Conservation (phyloP, 2,888 invertebrate genomes). For the Mechanitis messenoides region DNA sequence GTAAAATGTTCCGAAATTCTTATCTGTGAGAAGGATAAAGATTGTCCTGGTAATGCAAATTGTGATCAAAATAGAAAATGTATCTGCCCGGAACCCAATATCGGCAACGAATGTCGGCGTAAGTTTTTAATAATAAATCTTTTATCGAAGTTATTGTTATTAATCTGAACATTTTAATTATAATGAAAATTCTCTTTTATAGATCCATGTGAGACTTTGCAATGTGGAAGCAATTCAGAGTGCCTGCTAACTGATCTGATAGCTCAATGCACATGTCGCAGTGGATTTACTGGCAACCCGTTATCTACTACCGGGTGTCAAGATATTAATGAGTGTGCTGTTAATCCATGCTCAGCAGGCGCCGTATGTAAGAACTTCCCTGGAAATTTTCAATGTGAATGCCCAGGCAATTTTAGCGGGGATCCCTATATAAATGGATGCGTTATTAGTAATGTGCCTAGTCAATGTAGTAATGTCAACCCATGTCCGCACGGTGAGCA, state of each 20-base stretch:
- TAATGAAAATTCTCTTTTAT: slow-evolving; percentile 38
- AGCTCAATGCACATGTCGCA: slow-evolving; percentile 89
- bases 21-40: slow-evolving; percentile 82
- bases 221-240: slow-evolving; percentile 91
- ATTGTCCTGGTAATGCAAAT: slow-evolving; percentile 93
- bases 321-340: slow-evolving; percentile 92
- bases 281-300: slow-evolving; percentile 86
- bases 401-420: slow-evolving; percentile 87
- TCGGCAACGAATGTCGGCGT: slow-evolving; percentile 95
- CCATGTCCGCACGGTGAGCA: slow-evolving; percentile 91
- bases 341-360: slow-evolving; percentile 87
- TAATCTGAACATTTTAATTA: slow-evolving; percentile 8
- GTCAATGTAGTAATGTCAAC: slow-evolving; percentile 82
- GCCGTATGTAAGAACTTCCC: slow-evolving; percentile 93
- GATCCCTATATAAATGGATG: slow-evolving; percentile 89
- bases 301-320: slow-evolving; percentile 83
- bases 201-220: slow-evolving; percentile 93
- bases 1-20: slow-evolving; percentile 89
- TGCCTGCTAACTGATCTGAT: slow-evolving; percentile 89
- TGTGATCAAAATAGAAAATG: slow-evolving; percentile 88
- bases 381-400: slow-evolving; percentile 91
- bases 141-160: slow-evolving; percentile 10
- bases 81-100: slow-evolving; percentile 92
- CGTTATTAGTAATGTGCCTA: slow-evolving; percentile 78
- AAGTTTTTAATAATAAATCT: slow-evolving; percentile 56